phyloP scores from a whole-genome alignment of 2,888 invertebrate species.

The Eupeodes latifasciatus region DNA sequence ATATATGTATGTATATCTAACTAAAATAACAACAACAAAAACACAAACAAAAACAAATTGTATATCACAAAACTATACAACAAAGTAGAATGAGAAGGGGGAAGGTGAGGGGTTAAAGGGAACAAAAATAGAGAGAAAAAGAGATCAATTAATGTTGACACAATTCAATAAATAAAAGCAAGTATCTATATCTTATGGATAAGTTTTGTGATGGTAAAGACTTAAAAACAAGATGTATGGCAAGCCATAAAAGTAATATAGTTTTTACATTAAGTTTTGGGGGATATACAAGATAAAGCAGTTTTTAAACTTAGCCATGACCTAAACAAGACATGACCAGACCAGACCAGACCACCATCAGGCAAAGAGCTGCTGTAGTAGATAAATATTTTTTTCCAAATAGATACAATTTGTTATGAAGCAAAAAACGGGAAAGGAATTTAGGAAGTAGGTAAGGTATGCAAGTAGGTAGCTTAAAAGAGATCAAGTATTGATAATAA shows the following conservation, averaged over 20 bases:
- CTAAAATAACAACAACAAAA: too few relatives aligned
- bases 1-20: neutral
- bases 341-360: too few relatives aligned
- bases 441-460: too few relatives aligned
- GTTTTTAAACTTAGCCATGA: conserved; percentile 25
- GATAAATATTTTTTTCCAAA: conserved; percentile 4
- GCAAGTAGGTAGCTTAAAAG: too few relatives aligned
- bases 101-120: neutral
- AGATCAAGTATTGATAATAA: too few relatives aligned
- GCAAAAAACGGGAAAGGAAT: too few relatives aligned
- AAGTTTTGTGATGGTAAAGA: conserved; percentile 12
- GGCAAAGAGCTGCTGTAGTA: neutral
- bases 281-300: conserved; percentile 15
- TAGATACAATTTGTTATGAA: neutral
- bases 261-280: conserved; percentile 45
- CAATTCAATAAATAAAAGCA: conserved; percentile 70
- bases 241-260: conserved; percentile 38
- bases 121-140: conserved; percentile 1
- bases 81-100: neutral
- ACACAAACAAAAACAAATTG: too few relatives aligned
- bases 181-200: conserved; percentile 29
- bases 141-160: conserved; percentile 74
- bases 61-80: neutral
- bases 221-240: conserved; percentile 27
- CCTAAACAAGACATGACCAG: conserved; percentile 22